Evolutionary conservation across 2,888 invertebrate genomes (phyloP), one percentile per base, ranked within the genome.

Genomic region (Amblyjoppa fuscipennis): DNA sequence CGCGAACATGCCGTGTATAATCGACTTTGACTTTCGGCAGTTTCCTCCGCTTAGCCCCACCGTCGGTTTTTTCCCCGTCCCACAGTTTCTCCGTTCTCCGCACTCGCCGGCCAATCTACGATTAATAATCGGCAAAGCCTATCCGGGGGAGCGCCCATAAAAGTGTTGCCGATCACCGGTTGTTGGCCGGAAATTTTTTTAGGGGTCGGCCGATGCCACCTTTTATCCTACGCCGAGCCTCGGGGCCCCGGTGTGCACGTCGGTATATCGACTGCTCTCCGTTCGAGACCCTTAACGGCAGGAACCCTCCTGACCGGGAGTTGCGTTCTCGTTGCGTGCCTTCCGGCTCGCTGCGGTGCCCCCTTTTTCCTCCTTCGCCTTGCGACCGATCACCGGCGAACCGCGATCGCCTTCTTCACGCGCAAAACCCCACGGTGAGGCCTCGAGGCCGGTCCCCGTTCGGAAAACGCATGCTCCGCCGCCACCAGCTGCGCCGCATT

Each of bases 401-500:
- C 51, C 31, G 16, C 20, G 68, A 49, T 53, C 53, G 38, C 28
- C 38, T 25, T 45, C 34, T 28, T 13, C 34, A 49, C 49, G n/a
- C 64, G n/a, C 71, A 73, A 11, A 51, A 49, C 25, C 7, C 25
- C 13, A 13, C 13, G 9, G 13, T 16, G 38, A 38, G 28, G 25
- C 1, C 0, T 59, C 59, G 61, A 5, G 59, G 28, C n/a, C 59
- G 51, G 25, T 41, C 20, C 20, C 25, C 71, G 49, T 71, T 91
- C 90, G 91, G 89, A 90, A 92, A 93, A 93, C 92, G 91, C 93
- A 93, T 93, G 93, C 93, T 93, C 87, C 91, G 92, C 84, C 92
- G 93, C 93, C 91, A 93, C 92, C 94, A 94, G 93, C 94, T 94
- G 94, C 90, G 90, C 90, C 89, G 91, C 92, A 93, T 94, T 94